Evolutionary conservation across 2,113 vertebrate species (phyloP).

Genomic region (Phoenicopterus ruber): DNA sequence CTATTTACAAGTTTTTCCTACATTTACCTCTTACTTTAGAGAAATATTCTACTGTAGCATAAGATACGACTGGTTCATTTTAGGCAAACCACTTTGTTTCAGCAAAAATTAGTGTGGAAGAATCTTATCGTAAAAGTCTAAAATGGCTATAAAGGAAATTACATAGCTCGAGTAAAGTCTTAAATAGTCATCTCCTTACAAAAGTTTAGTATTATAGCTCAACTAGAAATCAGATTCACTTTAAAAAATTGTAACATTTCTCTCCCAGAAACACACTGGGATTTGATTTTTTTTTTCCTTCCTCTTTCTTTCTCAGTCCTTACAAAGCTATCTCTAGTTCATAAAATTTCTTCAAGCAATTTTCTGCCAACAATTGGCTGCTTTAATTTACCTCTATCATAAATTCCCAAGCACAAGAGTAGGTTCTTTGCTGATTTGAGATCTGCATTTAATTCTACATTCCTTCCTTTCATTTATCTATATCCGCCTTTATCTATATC

Average conservation of each 20-base stretch:
- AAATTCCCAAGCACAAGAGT: neutral
- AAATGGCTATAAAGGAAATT: neutral
- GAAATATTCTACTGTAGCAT: neutral
- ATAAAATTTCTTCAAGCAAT: neutral
- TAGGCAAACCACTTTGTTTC: neutral
- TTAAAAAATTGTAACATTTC: neutral
- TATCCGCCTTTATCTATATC: neutral
- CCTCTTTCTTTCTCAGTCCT: neutral
- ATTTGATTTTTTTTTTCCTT: neutral
- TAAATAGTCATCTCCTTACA: neutral
- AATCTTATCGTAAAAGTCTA: neutral
- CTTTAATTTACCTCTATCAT: neutral
- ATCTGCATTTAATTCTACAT: slow-evolving; percentile 2
- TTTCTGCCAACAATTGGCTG: neutral
- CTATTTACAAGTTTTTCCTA: neutral
- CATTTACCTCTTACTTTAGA: neutral
- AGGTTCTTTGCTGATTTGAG: neutral
- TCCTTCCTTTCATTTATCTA: neutral
- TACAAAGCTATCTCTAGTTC: neutral
- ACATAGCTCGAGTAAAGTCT: neutral
- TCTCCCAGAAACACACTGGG: neutral
- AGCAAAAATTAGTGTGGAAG: neutral
- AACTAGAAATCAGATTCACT: neutral
- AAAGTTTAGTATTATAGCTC: neutral
- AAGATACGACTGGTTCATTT: neutral